Evolutionary conservation across 2,113 vertebrate genomes (phyloP), one percentile per base, ranked within the genome.

Genomic region (Channa argus): DNA sequence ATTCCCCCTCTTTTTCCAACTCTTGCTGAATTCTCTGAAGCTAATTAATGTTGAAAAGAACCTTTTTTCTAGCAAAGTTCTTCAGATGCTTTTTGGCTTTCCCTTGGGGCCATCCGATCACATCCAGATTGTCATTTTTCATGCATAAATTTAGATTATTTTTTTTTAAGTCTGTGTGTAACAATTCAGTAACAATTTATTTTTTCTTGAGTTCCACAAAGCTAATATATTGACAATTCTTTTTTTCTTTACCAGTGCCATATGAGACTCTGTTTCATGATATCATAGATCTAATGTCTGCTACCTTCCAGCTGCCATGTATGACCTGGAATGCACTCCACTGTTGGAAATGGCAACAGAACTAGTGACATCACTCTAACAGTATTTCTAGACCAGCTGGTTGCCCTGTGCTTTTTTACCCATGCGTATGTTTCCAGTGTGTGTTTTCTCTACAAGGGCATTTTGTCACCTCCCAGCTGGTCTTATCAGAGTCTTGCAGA

Each of bases 21-120:
- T 92, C 88, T 89, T 93, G 90, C 79, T 76, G 61, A 77, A 85
- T 81, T 86, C 79, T 84, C 71, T 93, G 89, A 93, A 91, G 89
- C 79, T 94, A 94, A 95, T 94, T 92, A 92, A 84, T 88, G 76
- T 81, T 92, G 92, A 94, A 93, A 94, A 93, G 91, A 90, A 92
- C 91, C 86, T 94, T 94, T 86, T 93, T 89, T 87, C 51, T 90
- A 4, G 81, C 79, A 75, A 86, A 88, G 86, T 90, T 86, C 86
- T 92, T 87, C 83, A 91, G 89, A 92, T 89, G 80, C 81, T 82
- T 86, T 92, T 91, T 93, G 90, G 91, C 91, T 92, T 85, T 94
- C 75, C 84, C 71, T 75, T 43, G 59, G 50, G 84, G 74, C 65
- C 63, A 63, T 80, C 47, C 89, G 71, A 84, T 89, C 74, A 75